Base-by-base conservation (phyloP, 2,113 vertebrate genomes). In the Caloenas nicobarica region DNA sequence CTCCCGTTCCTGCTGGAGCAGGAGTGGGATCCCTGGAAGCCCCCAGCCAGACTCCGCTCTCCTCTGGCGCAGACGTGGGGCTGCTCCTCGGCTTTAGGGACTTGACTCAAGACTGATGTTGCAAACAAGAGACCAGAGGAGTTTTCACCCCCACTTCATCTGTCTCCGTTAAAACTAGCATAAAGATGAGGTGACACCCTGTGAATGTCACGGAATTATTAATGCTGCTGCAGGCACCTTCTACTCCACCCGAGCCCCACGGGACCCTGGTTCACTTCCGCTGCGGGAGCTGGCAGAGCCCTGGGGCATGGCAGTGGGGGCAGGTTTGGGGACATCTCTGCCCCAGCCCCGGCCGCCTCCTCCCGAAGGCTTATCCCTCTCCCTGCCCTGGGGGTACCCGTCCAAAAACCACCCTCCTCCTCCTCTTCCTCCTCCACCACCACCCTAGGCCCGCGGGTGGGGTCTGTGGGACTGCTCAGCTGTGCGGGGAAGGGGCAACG, bases 111-210 rank as follows among this genome's bases (percentile, higher is more conserved):
- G 17, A 4, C 7, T 7, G 66, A 29, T 16, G 16, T 7, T 14
- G 50, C 19, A 50, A n/a, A 10, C 12, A 16, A 73, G 54, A 26
- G 12, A 16, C 3, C 3, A 0, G 24, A 0, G 34, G 48, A 19
- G 26, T 8, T 61, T 33, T 28, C 23, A 11, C 5, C 40, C 11
- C 60, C 1, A 11, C 9, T 24, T 10, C 3, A 29, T 34, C 23
- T 2, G 0, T 14, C 33, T 26, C n/a, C 1, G 0, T 11, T 31
- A 25, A 15, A 60, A 10, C 0, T 1, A 0, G 8, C 0, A 1
- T 3, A 38, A 58, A 17, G 31, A 17, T 19, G 64, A 56, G 54
- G 44, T 31, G 69, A 54, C 62, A 36, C 6, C 46, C 18, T 9
- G 2, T 4, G 70, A 44, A 33, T 8, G 4, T 28, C 40, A 2